Evolutionary conservation across 2,888 invertebrate species (phyloP).

Genomic region (Octonoba sinensis): DNA sequence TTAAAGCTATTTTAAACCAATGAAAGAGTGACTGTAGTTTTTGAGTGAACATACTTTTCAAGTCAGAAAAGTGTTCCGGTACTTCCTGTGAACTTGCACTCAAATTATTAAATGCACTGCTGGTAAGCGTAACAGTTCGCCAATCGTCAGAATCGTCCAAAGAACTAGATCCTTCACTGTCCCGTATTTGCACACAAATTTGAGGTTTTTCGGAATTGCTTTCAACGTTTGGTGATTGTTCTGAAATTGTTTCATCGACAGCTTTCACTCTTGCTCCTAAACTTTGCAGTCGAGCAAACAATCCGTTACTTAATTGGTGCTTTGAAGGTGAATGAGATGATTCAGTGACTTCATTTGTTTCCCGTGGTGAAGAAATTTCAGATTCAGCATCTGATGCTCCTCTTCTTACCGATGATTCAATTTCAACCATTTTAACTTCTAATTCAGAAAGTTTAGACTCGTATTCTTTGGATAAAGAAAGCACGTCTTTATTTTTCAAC

Average conservation of each 20-base stretch:
- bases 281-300: slow-evolving; percentile 46
- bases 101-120: neutral
- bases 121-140: neutral
- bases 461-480: slow-evolving; percentile 58
- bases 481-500: slow-evolving; percentile 77
- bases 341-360: neutral
- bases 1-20: slow-evolving; percentile 42
- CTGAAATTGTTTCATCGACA: slow-evolving; percentile 8
- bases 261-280: slow-evolving; percentile 38
- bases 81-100: slow-evolving; percentile 9
- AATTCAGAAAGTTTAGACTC: slow-evolving; percentile 55
- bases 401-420: slow-evolving; percentile 30
- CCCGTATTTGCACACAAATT: slow-evolving; percentile 38
- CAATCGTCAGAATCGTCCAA: slow-evolving; percentile 32
- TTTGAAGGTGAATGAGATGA: slow-evolving; percentile 12
- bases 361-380: neutral
- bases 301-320: slow-evolving; percentile 21
- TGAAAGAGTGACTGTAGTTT: slow-evolving; percentile 30
- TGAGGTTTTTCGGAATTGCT: slow-evolving; percentile 30
- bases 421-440: slow-evolving; percentile 48
- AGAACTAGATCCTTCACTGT: slow-evolving; percentile 17
- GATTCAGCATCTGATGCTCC: slow-evolving; percentile 8
- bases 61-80: slow-evolving; percentile 27
- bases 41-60: slow-evolving; percentile 29
- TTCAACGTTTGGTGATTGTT: neutral